These are phyloP conservation scores for Noctilio leporinus DNA, from an alignment of 2,113 vertebrate species.

Conservation along the genomic window DNA sequence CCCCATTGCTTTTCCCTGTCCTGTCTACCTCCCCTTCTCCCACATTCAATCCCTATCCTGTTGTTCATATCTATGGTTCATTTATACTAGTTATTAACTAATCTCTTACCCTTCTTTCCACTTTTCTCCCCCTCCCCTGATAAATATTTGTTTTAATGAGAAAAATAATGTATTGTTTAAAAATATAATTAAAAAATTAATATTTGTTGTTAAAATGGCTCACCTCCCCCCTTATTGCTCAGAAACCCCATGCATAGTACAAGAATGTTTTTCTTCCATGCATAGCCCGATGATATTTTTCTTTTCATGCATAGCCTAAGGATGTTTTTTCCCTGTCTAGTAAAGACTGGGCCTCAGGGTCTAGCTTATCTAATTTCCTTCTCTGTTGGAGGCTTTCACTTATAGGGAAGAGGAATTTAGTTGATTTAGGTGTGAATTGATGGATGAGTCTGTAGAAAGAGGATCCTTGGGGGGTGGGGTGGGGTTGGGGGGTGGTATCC, in stretches of 20 bases:
- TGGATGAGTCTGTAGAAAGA: not conserved
- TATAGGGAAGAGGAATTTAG: conserved; percentile 14
- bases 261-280: too few species aligned
- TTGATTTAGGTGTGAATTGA: not conserved
- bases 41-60: too few species aligned
- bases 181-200: conserved; percentile 57
- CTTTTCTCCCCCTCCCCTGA: too few species aligned
- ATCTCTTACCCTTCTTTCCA: too few species aligned
- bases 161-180: too few species aligned
- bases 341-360: not conserved
- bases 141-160: too few species aligned
- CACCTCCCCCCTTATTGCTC: not conserved
- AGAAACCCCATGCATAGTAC: not conserved
- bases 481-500: not conserved
- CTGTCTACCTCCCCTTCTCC: too few species aligned
- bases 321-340: not conserved
- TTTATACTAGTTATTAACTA: too few species aligned
- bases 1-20: too few species aligned
- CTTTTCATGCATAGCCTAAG: not conserved
- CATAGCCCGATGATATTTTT: too few species aligned
- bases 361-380: not conserved
- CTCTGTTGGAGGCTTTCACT: not conserved
- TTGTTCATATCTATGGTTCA: too few species aligned
- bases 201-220: conserved; percentile 3
- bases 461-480: not conserved